phyloP scores from a whole-genome alignment of 2,888 invertebrate species.

The Stratiomys singularior region DNA sequence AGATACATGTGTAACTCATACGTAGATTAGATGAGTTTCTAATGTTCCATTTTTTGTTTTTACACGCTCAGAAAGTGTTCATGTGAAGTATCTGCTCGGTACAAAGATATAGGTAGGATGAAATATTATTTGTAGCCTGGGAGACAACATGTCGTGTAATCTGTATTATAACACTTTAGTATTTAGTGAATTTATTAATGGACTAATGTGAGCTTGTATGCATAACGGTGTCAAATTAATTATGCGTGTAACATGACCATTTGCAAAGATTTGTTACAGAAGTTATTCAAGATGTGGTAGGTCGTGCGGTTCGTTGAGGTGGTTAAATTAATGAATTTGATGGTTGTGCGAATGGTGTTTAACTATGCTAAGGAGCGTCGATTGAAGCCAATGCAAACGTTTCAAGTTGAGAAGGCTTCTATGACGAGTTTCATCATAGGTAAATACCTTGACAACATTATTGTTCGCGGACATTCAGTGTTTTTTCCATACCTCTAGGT shows the following conservation, averaged over 20 bases:
- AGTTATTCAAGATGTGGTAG: not conserved
- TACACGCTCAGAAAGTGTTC: not conserved
- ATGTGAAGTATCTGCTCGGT: too few relatives aligned
- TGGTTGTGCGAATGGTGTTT: too few relatives aligned
- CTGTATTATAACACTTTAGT: constrained; percentile 31
- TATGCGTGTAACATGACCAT: constrained; percentile 10
- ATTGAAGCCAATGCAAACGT: too few relatives aligned
- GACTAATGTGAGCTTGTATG: not conserved
- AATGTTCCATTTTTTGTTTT: not conserved
- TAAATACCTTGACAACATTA: too few relatives aligned
- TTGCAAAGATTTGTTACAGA: not conserved
- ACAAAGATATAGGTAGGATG: too few relatives aligned
- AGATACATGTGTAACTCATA: not conserved
- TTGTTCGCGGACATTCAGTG: too few relatives aligned
- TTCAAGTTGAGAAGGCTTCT: too few relatives aligned
- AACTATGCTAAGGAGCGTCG: too few relatives aligned
- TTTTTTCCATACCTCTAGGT: too few relatives aligned
- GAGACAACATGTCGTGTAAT: constrained; percentile 35
- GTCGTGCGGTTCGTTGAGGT: too few relatives aligned
- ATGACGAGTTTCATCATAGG: too few relatives aligned
- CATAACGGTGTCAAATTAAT: constrained; percentile 41
- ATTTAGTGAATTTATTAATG: not conserved
- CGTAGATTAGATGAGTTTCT: not conserved
- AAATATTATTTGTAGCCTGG: not conserved
- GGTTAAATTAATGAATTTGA: too few relatives aligned